phyloP scores from a whole-genome alignment of 2,113 vertebrate genomes.

The Motacilla alba region DNA sequence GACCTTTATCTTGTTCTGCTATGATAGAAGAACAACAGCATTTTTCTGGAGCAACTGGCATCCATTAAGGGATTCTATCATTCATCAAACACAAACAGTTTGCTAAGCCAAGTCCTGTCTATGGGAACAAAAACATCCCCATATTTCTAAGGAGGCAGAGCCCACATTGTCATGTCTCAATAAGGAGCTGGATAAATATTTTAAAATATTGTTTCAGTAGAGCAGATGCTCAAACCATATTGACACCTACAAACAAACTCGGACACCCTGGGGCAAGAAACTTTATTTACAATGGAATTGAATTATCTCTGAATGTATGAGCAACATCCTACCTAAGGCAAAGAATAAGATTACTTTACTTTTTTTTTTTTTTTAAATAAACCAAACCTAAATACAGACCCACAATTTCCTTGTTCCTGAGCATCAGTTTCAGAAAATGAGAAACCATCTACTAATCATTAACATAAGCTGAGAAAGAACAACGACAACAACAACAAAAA shows the following conservation, averaged over 20 bases:
- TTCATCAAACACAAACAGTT: neutral
- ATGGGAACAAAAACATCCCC: neutral
- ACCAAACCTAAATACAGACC: neutral
- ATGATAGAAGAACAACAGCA: neutral
- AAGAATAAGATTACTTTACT: neutral
- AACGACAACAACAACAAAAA: neutral
- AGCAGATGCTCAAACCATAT: slow-evolving; percentile 47
- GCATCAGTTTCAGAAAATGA: neutral
- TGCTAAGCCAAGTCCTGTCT: neutral
- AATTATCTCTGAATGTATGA: neutral
- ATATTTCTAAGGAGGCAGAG: neutral
- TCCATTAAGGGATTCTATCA: neutral
- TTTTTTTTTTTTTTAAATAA: neutral
- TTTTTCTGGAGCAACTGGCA: neutral
- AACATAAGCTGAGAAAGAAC: neutral
- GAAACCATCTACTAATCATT: neutral
- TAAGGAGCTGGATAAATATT: slow-evolving; percentile 42
- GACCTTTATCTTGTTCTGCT: neutral
- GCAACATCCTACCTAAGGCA: neutral
- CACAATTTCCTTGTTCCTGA: neutral
- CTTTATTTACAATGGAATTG: neutral
- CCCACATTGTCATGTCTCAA: neutral
- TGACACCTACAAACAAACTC: slow-evolving; percentile 29
- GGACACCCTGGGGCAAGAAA: neutral
- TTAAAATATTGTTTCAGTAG: slow-evolving; percentile 30